phyloP scores from a whole-genome alignment of 2,113 vertebrate genomes.

The Butastur rufipennis region DNA sequence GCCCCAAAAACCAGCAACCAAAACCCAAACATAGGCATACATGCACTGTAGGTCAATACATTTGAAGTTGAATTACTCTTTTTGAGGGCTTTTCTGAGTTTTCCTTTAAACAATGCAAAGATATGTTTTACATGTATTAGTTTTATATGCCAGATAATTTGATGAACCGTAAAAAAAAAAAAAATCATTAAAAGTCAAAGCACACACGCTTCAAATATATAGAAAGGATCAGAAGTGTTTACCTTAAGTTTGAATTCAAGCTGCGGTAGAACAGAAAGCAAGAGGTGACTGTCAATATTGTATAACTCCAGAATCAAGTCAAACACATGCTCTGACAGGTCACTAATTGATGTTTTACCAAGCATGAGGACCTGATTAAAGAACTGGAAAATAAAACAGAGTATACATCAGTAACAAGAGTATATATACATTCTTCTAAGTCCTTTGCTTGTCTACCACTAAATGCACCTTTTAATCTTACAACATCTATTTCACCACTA shows the following conservation, averaged over 20 bases:
- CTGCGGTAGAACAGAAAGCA: slow-evolving; percentile 97
- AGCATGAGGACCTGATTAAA: slow-evolving; percentile 99
- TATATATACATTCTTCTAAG: not conserved
- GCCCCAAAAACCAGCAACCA: not conserved
- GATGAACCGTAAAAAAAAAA: not conserved
- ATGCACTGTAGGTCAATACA: not conserved
- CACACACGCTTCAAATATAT: not conserved
- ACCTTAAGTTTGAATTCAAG: slow-evolving; percentile 99
- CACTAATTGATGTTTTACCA: slow-evolving; percentile 98
- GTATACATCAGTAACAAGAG: not conserved
- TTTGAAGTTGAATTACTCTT: not conserved
- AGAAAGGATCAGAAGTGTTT: not conserved
- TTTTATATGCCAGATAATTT: not conserved
- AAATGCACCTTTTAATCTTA: not conserved
- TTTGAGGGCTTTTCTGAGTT: not conserved
- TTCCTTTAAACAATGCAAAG: not conserved
- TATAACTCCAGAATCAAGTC: slow-evolving; percentile 98
- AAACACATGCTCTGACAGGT: slow-evolving; percentile 96
- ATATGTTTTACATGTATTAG: not conserved
- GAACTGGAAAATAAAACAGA: slow-evolving; percentile 79
- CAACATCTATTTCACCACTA: not conserved
- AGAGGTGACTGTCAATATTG: slow-evolving; percentile 96
- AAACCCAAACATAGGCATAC: not conserved
- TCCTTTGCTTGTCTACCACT: not conserved
- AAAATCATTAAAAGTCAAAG: not conserved